Evolutionary conservation across 2,113 vertebrate species (phyloP).

Genomic region (Cariama cristata): DNA sequence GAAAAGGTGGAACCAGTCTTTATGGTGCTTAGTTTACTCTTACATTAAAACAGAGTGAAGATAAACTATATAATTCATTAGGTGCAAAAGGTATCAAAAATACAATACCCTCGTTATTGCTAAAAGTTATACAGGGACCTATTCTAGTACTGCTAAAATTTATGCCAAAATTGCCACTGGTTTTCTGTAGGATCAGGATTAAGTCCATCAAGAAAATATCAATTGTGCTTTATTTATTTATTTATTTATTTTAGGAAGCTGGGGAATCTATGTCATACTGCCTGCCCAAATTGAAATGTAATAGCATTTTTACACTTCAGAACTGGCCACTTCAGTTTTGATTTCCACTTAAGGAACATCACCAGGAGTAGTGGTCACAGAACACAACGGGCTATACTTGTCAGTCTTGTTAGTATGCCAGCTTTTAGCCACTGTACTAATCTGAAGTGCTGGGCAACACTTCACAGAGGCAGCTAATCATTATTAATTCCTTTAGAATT

Average conservation of each 20-base stretch:
- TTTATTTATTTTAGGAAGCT: neutral
- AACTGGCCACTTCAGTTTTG: neutral
- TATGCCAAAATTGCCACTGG: neutral
- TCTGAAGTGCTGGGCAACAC: slow-evolving; percentile 71
- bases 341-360: neutral
- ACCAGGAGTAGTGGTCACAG: neutral
- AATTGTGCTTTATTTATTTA: neutral
- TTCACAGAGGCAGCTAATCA: slow-evolving; percentile 78
- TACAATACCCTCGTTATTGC: neutral
- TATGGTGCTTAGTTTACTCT: neutral
- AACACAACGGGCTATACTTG: neutral
- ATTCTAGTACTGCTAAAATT: neutral
- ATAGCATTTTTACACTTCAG: neutral
- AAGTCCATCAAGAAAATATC: neutral
- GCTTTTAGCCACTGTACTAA: slow-evolving; percentile 50
- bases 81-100: neutral
- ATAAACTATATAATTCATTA: neutral
- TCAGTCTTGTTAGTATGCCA: slow-evolving; percentile 30
- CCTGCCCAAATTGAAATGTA: neutral
- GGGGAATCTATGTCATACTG: neutral
- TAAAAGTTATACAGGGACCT: neutral
- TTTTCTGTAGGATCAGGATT: neutral
- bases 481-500: slow-evolving; percentile 85
- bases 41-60: neutral
- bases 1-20: neutral